phyloP scores from a whole-genome alignment of 2,113 vertebrate genomes.

The Paramormyrops kingsleyae region DNA sequence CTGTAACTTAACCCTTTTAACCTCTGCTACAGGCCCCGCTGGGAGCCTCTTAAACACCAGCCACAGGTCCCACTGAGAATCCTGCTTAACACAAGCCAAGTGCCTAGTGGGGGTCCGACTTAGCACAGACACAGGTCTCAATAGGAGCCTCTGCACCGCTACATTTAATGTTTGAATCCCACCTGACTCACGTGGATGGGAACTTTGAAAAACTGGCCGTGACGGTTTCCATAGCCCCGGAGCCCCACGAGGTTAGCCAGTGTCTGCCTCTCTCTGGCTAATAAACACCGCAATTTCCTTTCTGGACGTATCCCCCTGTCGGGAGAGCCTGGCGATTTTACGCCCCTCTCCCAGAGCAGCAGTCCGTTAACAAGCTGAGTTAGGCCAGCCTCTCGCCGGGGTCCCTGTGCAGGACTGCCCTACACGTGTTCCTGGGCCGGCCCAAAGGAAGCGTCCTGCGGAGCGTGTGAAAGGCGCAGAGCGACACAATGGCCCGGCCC shows the following conservation, averaged over 20 bases:
- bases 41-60: constrained; percentile 54
- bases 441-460: constrained; percentile 72
- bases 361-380: constrained; percentile 50
- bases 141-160: background rate
- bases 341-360: constrained; percentile 49
- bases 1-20: constrained; percentile 2
- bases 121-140: background rate
- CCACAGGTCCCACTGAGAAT: constrained; percentile 62
- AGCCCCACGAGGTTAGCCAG: background rate
- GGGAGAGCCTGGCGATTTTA: background rate
- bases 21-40: constrained; percentile 28
- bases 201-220: background rate
- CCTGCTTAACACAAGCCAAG: constrained; percentile 13
- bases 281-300: background rate
- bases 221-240: background rate
- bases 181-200: background rate
- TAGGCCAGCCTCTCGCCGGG: constrained; percentile 69
- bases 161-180: background rate
- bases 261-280: background rate
- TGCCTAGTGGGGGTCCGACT: background rate
- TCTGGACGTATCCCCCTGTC: background rate
- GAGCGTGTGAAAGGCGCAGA: constrained; percentile 68
- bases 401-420: constrained; percentile 68
- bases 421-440: constrained; percentile 73
- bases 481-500: constrained; percentile 60